phyloP scores from a whole-genome alignment of 2,888 invertebrate genomes.

The Rhagonycha lutea region DNA sequence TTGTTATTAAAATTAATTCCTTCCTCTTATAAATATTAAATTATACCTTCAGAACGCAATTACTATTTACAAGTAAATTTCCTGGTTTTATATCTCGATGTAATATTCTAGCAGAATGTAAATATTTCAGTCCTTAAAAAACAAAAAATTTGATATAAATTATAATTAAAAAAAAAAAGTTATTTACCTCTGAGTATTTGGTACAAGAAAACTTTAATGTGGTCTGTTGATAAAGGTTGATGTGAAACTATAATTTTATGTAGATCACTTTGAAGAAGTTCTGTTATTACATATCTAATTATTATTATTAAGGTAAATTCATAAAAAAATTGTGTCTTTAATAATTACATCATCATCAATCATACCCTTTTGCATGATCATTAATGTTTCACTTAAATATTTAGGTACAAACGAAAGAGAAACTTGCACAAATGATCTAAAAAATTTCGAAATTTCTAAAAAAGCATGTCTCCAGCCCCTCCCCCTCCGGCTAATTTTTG shows the following conservation, averaged over 20 bases:
- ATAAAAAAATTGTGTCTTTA: neutral
- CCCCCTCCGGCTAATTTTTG: too few species aligned
- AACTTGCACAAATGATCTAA: too few species aligned
- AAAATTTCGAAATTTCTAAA: too few species aligned
- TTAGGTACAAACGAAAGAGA: too few species aligned
- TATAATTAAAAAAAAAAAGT: neutral
- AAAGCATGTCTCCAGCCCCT: too few species aligned
- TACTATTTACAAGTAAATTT: conserved; percentile 97
- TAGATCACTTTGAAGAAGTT: conserved; percentile 98
- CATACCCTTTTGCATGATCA: too few species aligned
- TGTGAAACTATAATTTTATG: conserved; percentile 99
- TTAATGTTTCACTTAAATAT: too few species aligned
- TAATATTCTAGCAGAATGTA: conserved; percentile 96
- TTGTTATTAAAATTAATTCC: neutral
- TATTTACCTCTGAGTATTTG: conserved; percentile 95
- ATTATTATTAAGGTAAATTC: conserved; percentile 37
- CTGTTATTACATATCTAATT: conserved; percentile 96
- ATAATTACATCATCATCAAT: too few species aligned
- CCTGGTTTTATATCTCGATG: conserved; percentile 99
- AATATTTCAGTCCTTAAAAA: conserved; percentile 88
- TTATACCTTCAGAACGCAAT: conserved; percentile 91
- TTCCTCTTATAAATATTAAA: neutral
- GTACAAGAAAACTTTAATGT: conserved; percentile 99
- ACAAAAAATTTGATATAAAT: conserved; percentile 8
- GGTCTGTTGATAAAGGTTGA: conserved; percentile 97